Conservation (phyloP, 2,113 vertebrate species). For the Mobula birostris region DNA sequence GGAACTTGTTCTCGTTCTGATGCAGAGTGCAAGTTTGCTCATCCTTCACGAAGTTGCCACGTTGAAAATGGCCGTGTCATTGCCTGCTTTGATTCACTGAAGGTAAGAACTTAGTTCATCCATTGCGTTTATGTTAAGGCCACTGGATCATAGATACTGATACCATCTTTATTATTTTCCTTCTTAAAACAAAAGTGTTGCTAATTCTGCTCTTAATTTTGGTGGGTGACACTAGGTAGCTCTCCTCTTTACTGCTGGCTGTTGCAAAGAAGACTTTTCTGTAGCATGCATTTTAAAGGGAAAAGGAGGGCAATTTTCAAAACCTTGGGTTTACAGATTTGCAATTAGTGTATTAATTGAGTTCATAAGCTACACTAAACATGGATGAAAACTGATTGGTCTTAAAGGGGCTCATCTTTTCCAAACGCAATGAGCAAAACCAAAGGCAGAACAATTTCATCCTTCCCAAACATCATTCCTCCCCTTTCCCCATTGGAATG, state of each 20-base stretch:
- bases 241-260: no score
- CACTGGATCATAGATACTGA: not conserved
- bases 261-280: not conserved
- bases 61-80: constrained; percentile 97
- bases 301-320: not conserved
- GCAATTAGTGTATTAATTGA: not conserved
- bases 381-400: no score
- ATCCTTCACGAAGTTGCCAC: constrained; percentile 89
- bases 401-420: not conserved
- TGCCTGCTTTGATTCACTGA: constrained; percentile 97
- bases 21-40: constrained; percentile 94
- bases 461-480: not conserved
- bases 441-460: not conserved
- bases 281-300: not conserved
- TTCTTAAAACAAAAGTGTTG: not conserved
- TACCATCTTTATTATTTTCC: not conserved
- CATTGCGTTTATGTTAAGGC: not conserved
- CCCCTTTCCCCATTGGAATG: not conserved
- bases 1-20: constrained; percentile 91
- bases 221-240: not conserved
- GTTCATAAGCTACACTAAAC: not conserved
- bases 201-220: not conserved
- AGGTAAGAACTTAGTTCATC: constrained; percentile 66
- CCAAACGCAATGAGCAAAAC: not conserved
- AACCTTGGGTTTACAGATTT: not conserved